Percentiles rank a stretch among this genome's conserved stretches.
Conservation (phyloP, 1,140 invertebrate species). For the Monomorium pharaonis region DNA sequence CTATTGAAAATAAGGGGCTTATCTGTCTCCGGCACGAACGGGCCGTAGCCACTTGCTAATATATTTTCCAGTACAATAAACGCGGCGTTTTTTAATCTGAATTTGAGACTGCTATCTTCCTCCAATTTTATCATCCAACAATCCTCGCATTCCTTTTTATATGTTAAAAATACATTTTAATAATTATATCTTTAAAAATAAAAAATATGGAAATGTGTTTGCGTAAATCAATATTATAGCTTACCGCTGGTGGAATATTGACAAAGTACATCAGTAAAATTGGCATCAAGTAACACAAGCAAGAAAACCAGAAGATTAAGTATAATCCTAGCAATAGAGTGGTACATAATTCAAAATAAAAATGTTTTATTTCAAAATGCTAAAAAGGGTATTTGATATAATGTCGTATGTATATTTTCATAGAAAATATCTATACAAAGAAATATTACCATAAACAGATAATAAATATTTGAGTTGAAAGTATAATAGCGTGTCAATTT, state of each 20-base stretch:
- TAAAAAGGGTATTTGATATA: slow-evolving; percentile 64
- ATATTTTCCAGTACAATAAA: slow-evolving; percentile 81
- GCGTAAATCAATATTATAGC: not conserved
- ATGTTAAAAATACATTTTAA: not conserved
- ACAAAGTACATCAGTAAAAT: slow-evolving; percentile 68
- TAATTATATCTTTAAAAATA: slow-evolving; percentile 12
- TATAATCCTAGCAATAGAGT: slow-evolving; percentile 76
- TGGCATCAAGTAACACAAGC: slow-evolving; percentile 78
- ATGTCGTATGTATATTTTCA: not conserved
- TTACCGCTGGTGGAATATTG: slow-evolving; percentile 57
- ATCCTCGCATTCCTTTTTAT: slow-evolving; percentile 73
- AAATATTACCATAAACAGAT: slow-evolving; percentile 75
- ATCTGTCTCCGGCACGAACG: slow-evolving; percentile 64
- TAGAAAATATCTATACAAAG: not conserved
- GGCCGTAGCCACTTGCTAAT: slow-evolving; percentile 76
- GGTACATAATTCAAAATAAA: slow-evolving; percentile 72
- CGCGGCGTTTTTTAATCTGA: slow-evolving; percentile 74
- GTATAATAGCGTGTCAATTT: slow-evolving; percentile 78
- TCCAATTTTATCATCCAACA: slow-evolving; percentile 74
- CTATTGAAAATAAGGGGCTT: slow-evolving; percentile 75
- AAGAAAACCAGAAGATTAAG: slow-evolving; percentile 80
- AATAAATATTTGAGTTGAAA: slow-evolving; percentile 68
- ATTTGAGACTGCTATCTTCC: slow-evolving; percentile 40
- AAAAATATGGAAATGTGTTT: not conserved
- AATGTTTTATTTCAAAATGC: slow-evolving; percentile 75